Percentiles rank a stretch among this genome's conserved stretches.
These are phyloP conservation scores for Hydrochoerus hydrochaeris DNA, from an alignment of 2,113 vertebrate species.

Conservation along the genomic window DNA sequence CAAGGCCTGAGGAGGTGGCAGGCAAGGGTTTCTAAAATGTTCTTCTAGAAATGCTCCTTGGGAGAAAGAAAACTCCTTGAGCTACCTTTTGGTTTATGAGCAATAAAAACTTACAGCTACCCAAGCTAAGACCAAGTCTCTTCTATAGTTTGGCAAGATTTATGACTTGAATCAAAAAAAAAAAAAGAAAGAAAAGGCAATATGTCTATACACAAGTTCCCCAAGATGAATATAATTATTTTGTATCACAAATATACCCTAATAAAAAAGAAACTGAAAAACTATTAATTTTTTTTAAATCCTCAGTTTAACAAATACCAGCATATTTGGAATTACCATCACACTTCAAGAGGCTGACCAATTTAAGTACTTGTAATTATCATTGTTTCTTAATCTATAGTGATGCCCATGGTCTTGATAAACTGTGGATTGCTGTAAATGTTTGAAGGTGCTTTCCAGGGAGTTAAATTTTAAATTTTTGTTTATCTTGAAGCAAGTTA, in stretches of 20 bases:
- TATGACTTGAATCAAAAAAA: not conserved
- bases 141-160: not conserved
- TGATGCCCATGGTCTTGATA: not conserved
- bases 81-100: not conserved
- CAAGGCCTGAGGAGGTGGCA: not conserved
- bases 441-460: not conserved
- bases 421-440: not conserved
- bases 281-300: not conserved
- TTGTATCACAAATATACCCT: not conserved
- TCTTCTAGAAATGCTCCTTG: slow-evolving; percentile 19
- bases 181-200: not conserved
- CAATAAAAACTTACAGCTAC: slow-evolving; percentile 47
- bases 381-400: not conserved
- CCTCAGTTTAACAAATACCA: not conserved
- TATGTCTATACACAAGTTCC: not conserved
- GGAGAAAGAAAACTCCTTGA: not conserved
- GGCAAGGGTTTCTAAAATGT: slow-evolving; percentile 30
- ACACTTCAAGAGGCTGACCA: not conserved
- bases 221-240: not conserved
- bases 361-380: not conserved
- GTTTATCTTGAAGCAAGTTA: slow-evolving; percentile 43
- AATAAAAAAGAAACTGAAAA: not conserved
- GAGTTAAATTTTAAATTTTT: not conserved
- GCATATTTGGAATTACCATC: not conserved
- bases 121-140: not conserved